These are phyloP conservation scores for Moxostoma hubbsi DNA, from an alignment of 2,797 vertebrate species.

Conservation along the genomic window DNA sequence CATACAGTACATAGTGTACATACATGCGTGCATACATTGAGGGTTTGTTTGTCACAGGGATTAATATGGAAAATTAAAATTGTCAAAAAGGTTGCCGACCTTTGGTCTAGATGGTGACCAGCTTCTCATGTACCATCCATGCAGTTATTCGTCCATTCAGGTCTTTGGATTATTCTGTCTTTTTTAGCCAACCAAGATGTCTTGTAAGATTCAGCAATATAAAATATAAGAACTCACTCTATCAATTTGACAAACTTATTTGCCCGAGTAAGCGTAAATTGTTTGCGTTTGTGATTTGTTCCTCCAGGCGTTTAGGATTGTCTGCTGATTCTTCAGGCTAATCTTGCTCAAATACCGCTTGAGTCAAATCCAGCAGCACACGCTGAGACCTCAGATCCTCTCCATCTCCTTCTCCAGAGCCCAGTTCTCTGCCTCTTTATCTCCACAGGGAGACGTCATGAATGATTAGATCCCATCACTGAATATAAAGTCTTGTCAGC, in stretches of 20 bases:
- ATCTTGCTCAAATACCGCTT: constrained; percentile 41
- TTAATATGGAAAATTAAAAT: too few relatives aligned
- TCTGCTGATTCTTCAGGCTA: constrained; percentile 30
- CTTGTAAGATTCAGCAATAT: not conserved
- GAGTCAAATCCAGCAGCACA: constrained; percentile 35
- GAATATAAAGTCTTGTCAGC: constrained; percentile 49
- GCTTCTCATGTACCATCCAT: not conserved
- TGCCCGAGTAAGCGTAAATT: constrained; percentile 21
- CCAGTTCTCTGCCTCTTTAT: constrained; percentile 5
- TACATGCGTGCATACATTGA: too few relatives aligned
- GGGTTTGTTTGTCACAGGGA: too few relatives aligned
- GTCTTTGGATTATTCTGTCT: not conserved
- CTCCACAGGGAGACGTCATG: constrained; percentile 39
- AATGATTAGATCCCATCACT: constrained; percentile 51
- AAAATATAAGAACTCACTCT: not conserved
- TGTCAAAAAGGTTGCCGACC: too few relatives aligned
- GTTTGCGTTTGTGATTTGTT: constrained; percentile 31
- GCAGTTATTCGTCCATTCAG: not conserved
- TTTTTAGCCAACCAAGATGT: not conserved
- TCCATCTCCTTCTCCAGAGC: not conserved
- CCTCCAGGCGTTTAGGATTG: not conserved
- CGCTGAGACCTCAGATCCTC: not conserved
- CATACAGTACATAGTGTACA: too few relatives aligned
- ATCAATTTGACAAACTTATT: not conserved
- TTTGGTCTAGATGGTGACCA: not conserved